Percentiles rank a stretch among this genome's conserved stretches.
Evolutionary conservation across 2,888 invertebrate genomes (phyloP).

Genomic region (Ophion costatus): DNA sequence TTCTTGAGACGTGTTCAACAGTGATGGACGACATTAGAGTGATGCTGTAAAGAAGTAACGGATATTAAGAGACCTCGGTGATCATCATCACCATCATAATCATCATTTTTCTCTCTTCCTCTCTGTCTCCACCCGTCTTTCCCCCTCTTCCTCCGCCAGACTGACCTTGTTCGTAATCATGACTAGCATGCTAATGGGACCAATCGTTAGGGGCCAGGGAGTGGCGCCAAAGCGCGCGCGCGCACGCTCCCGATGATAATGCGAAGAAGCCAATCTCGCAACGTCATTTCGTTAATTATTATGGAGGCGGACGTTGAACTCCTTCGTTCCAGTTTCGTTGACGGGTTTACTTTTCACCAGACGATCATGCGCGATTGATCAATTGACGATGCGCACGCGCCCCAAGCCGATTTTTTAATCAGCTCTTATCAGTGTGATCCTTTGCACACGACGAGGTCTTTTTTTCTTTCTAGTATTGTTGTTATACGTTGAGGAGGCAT

Average conservation of each 20-base stretch:
- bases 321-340: neutral
- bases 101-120: neutral
- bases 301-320: conserved; percentile 51
- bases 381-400: conserved; percentile 8
- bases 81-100: conserved; percentile 8
- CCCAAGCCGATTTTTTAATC: conserved; percentile 7
- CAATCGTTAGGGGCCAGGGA: conserved; percentile 36
- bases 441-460: neutral
- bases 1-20: conserved; percentile 30
- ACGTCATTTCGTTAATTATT: conserved; percentile 35
- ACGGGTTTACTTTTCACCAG: neutral
- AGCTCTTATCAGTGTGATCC: conserved; percentile 10
- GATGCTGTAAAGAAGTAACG: conserved; percentile 24
- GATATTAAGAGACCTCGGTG: neutral
- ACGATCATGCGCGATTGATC: neutral
- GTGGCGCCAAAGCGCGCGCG: neutral
- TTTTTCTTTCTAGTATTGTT: neutral
- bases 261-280: conserved; percentile 33
- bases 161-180: conserved; percentile 32
- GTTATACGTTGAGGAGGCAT: neutral
- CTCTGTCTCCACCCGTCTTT: neutral
- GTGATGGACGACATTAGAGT: conserved; percentile 34
- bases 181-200: conserved; percentile 48
- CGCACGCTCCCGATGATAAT: conserved; percentile 8
- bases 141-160: neutral